These are phyloP conservation scores for Coendou prehensilis DNA, from an alignment of 2,797 vertebrate species.

Conservation along the genomic window DNA sequence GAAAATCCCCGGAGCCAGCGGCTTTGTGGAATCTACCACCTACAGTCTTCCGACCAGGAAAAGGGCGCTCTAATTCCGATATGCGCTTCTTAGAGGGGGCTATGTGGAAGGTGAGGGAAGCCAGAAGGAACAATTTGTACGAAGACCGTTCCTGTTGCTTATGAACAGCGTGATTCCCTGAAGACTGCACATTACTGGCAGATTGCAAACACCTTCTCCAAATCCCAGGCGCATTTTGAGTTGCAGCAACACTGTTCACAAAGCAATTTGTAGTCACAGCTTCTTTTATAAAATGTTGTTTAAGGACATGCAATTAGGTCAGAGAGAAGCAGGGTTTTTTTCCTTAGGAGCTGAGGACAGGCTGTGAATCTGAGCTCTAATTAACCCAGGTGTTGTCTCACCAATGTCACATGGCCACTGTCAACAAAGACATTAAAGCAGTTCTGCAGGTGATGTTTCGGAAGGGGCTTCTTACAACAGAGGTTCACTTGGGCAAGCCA, in stretches of 20 bases:
- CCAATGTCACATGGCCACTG: not conserved
- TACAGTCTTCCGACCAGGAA: not conserved
- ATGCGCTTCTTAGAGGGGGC: not conserved
- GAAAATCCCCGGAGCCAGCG: not conserved
- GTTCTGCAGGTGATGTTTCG: not conserved
- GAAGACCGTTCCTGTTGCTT: not conserved
- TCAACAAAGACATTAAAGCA: not conserved
- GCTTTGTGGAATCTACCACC: not conserved
- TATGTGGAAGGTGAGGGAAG: not conserved
- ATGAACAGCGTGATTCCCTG: fast-evolving
- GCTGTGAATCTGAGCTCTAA: slow-evolving; percentile 49
- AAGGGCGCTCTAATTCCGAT: not conserved
- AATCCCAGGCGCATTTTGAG: slow-evolving; percentile 8
- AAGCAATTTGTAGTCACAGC: slow-evolving; percentile 50
- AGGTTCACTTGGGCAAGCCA: fast-evolving
- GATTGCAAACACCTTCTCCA: slow-evolving; percentile 26
- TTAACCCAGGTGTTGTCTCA: slow-evolving; percentile 43
- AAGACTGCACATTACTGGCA: not conserved
- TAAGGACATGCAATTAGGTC: slow-evolving; percentile 72
- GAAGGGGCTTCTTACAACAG: not conserved
- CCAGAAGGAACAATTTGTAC: fast-evolving
- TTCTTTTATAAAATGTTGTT: slow-evolving; percentile 71
- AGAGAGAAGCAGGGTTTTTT: slow-evolving; percentile 62
- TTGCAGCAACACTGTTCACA: not conserved
- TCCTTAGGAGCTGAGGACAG: slow-evolving; percentile 13